These are phyloP conservation scores for Drosophila tsacasi DNA, from an alignment of 1,140 invertebrate genomes.

Conservation along the genomic window DNA sequence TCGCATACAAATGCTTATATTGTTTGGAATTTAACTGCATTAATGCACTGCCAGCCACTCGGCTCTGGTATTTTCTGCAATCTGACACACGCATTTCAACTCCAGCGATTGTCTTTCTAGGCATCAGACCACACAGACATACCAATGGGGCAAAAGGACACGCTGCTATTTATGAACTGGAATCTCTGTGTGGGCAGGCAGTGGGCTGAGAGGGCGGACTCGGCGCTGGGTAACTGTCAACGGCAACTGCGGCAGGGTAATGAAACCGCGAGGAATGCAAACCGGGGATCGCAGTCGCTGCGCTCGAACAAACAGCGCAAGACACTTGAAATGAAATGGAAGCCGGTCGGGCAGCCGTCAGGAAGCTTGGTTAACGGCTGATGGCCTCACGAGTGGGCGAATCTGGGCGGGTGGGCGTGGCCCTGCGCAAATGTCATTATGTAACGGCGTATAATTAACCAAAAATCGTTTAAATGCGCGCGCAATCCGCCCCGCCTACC, in stretches of 20 bases:
- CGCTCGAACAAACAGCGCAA: slow-evolving; percentile 45
- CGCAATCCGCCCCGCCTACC: slow-evolving; percentile 41
- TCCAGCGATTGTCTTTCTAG: slow-evolving; percentile 43
- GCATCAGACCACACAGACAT: slow-evolving; percentile 4
- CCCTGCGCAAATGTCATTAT: slow-evolving; percentile 73
- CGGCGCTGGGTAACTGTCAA: slow-evolving; percentile 21
- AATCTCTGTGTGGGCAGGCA: background rate
- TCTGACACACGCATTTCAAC: slow-evolving; percentile 51
- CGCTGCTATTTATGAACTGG: slow-evolving; percentile 40
- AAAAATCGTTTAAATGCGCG: slow-evolving; percentile 74
- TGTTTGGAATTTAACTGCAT: slow-evolving; percentile 24
- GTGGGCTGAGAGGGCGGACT: background rate
- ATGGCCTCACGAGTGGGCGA: slow-evolving; percentile 7
- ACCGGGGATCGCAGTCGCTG: slow-evolving; percentile 22
- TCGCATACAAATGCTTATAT: background rate
- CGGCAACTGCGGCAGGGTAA: slow-evolving; percentile 49
- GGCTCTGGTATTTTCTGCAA: slow-evolving; percentile 31
- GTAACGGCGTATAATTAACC: slow-evolving; percentile 78
- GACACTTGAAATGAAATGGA: slow-evolving; percentile 48
- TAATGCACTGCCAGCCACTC: slow-evolving; percentile 38
- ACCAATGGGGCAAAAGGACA: slow-evolving; percentile 17
- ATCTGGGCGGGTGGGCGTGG: slow-evolving; percentile 13
- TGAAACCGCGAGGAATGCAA: slow-evolving; percentile 53
- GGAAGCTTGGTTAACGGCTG: slow-evolving; percentile 44
- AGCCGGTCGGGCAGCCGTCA: slow-evolving; percentile 27